Conservation (phyloP, 2,113 vertebrate genomes). For the Pomatostomus ruficeps region DNA sequence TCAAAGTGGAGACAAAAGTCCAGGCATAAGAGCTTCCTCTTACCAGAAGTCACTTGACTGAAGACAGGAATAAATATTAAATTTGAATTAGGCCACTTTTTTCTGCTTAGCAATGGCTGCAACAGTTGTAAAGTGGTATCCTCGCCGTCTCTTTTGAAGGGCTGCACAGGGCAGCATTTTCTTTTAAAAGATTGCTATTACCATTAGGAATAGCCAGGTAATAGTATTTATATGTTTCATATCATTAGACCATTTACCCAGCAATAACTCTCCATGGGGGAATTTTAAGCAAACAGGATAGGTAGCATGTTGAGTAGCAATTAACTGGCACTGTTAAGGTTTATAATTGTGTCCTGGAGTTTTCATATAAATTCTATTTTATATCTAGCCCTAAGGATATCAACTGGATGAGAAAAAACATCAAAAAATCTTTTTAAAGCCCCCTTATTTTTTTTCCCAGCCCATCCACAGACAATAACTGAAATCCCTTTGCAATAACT, state of each 20-base stretch:
- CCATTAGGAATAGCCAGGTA: neutral
- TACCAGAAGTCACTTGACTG: neutral
- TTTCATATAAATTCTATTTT: neutral
- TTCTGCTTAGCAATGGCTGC: neutral
- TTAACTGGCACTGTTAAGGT: neutral
- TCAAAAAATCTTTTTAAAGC: neutral
- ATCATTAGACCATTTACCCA: neutral
- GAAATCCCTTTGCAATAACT: slow-evolving; percentile 26
- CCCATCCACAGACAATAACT: neutral
- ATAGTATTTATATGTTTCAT: neutral
- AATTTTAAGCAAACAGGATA: neutral
- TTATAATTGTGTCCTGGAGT: neutral
- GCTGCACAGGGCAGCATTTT: neutral
- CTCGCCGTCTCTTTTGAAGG: neutral
- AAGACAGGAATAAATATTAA: neutral
- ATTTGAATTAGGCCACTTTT: neutral
- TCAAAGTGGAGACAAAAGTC: neutral
- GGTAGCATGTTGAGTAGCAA: neutral
- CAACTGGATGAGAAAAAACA: neutral
- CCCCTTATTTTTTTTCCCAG: rapidly evolving
- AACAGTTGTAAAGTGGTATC: neutral
- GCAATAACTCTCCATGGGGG: neutral
- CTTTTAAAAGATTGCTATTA: neutral
- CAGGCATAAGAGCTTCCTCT: neutral
- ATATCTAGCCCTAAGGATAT: neutral